These are phyloP conservation scores for Madoqua kirkii DNA, from an alignment of 2,113 vertebrate genomes.

Conservation along the genomic window DNA sequence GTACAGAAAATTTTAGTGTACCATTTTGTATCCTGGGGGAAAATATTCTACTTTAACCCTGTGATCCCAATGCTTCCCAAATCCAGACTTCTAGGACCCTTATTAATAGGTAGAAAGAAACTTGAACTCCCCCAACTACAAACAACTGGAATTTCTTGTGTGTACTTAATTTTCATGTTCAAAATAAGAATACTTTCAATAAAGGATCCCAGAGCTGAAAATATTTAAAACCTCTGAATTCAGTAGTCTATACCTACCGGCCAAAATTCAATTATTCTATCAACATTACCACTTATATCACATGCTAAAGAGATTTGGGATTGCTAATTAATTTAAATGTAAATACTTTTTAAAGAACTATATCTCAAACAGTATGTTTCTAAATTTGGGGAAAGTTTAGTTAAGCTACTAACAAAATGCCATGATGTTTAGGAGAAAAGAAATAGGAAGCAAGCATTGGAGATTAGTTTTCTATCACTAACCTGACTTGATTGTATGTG, in stretches of 20 bases:
- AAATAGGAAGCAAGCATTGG: background rate
- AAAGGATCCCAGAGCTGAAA: background rate
- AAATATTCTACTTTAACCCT: background rate
- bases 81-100: background rate
- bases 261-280: background rate
- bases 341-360: background rate
- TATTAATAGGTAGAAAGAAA: background rate
- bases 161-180: background rate
- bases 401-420: background rate
- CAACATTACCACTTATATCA: background rate
- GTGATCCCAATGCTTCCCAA: background rate
- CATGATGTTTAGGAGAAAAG: background rate
- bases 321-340: background rate
- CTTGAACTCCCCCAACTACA: background rate
- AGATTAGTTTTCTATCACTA: background rate
- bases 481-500: background rate
- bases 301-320: background rate
- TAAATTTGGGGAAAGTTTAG: background rate
- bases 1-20: background rate
- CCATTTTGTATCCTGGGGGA: background rate
- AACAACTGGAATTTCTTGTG: background rate
- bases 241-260: background rate
- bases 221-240: constrained; percentile 1
- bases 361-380: background rate
- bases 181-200: background rate